Percentiles rank a stretch among this genome's conserved stretches.
Evolutionary conservation across 2,113 vertebrate genomes (phyloP).

Genomic region (Austrofundulus limnaeus): DNA sequence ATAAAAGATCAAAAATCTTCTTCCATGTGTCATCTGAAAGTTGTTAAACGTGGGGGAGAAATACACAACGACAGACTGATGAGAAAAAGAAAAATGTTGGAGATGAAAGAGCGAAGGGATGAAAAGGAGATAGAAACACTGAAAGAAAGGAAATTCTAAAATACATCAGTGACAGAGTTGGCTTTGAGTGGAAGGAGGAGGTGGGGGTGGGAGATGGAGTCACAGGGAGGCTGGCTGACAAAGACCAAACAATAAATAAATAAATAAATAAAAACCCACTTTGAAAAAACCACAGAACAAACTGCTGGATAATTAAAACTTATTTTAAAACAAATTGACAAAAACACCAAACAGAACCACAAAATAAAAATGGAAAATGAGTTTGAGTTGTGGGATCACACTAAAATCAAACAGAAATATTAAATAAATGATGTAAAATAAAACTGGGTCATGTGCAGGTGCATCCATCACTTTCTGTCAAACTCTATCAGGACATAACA

Average conservation of each 20-base stretch:
- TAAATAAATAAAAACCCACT: too few relatives aligned
- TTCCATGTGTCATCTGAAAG: conserved; percentile 8
- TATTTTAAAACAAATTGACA: too few relatives aligned
- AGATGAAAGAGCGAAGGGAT: conserved; percentile 47
- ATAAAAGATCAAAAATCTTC: too few relatives aligned
- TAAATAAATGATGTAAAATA: too few relatives aligned
- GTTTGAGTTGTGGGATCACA: neutral
- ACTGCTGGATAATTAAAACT: too few relatives aligned
- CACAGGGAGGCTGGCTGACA: conserved; percentile 28
- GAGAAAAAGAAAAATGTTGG: conserved; percentile 16
- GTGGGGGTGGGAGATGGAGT: conserved; percentile 28
- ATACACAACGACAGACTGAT: conserved; percentile 35
- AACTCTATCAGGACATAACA: too few relatives aligned
- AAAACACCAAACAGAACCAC: too few relatives aligned
- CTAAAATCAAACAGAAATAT: neutral
- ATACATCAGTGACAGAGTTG: conserved; percentile 33
- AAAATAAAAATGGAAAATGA: too few relatives aligned
- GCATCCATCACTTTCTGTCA: too few relatives aligned
- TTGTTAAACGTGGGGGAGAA: conserved; percentile 8
- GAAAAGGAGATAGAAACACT: conserved; percentile 21
- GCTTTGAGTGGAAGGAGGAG: conserved; percentile 47
- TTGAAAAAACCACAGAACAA: neutral
- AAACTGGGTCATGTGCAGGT: too few relatives aligned
- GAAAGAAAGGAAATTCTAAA: conserved; percentile 46
- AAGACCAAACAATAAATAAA: conserved; percentile 16